These are phyloP conservation scores for Craseonycteris thonglongyai DNA, from an alignment of 2,113 vertebrate genomes.

Conservation along the genomic window DNA sequence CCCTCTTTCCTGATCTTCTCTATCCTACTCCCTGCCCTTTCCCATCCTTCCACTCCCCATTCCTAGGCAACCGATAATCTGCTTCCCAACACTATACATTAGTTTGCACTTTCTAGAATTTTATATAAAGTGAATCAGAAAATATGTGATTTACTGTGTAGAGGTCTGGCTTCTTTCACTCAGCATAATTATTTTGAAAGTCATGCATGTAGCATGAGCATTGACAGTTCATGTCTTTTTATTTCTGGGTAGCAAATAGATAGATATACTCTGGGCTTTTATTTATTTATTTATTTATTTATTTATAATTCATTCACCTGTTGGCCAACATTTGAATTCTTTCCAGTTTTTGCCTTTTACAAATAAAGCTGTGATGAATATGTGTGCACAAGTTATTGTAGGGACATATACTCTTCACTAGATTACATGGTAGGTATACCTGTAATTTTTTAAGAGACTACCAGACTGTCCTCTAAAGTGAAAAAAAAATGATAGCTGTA, in stretches of 20 bases:
- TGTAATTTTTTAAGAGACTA: background rate
- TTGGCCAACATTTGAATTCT: background rate
- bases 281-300: no score
- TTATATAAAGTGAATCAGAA: background rate
- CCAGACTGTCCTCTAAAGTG: background rate
- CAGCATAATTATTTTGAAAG: background rate
- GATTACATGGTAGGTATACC: accelerated
- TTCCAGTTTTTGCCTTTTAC: background rate
- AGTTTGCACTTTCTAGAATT: background rate
- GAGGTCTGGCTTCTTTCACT: background rate
- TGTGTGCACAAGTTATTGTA: background rate
- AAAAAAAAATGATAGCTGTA: background rate
- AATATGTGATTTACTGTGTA: background rate
- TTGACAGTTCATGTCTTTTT: background rate
- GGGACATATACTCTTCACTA: background rate
- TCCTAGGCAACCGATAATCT: background rate
- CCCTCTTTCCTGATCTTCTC: background rate
- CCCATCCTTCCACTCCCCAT: background rate
- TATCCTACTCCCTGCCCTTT: background rate
- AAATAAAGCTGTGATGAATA: background rate
- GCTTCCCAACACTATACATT: background rate
- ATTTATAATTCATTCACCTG: background rate
- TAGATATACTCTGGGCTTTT: background rate
- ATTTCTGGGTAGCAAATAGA: background rate
- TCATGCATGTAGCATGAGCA: background rate